These are phyloP conservation scores for Operophtera brumata DNA, from an alignment of 2,888 invertebrate species.

Conservation along the genomic window DNA sequence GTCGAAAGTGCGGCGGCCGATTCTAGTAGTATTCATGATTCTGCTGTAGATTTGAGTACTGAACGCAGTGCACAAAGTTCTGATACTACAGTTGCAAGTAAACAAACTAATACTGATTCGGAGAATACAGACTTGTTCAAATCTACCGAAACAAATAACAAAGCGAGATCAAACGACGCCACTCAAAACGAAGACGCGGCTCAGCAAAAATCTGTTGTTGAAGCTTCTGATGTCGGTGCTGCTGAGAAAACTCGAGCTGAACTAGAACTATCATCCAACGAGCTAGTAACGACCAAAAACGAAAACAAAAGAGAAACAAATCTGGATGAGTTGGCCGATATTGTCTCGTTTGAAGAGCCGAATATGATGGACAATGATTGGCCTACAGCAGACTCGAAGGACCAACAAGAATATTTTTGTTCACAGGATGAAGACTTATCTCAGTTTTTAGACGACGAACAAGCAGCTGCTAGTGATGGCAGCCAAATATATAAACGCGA, in stretches of 20 bases:
- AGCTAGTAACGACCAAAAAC: constrained; percentile 44
- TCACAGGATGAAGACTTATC: constrained; percentile 51
- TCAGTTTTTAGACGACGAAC: constrained; percentile 47
- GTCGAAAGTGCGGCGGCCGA: constrained; percentile 60
- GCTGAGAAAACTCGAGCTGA: constrained; percentile 38
- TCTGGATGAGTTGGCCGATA: constrained; percentile 38
- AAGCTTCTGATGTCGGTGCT: constrained; percentile 31
- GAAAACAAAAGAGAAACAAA: constrained; percentile 66
- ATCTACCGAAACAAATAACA: constrained; percentile 43
- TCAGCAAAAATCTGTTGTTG: constrained; percentile 37
- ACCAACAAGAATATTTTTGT: constrained; percentile 43
- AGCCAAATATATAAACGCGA: constrained; percentile 55
- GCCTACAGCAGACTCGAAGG: constrained; percentile 40
- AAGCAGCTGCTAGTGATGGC: constrained; percentile 39
- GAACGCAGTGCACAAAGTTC: constrained; percentile 39
- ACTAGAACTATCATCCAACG: constrained; percentile 34
- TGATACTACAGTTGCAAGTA: constrained; percentile 46
- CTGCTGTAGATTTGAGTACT: constrained; percentile 44
- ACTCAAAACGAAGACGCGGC: constrained; percentile 33
- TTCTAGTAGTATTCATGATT: constrained; percentile 50
- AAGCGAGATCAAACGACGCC: too few relatives aligned
- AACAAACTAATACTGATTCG: constrained; percentile 41
- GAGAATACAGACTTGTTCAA: constrained; percentile 43
- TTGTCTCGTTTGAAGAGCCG: constrained; percentile 38
- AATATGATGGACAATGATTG: constrained; percentile 39